phyloP scores from a whole-genome alignment of 1,140 invertebrate genomes.

The Trachelipus rathkii region DNA sequence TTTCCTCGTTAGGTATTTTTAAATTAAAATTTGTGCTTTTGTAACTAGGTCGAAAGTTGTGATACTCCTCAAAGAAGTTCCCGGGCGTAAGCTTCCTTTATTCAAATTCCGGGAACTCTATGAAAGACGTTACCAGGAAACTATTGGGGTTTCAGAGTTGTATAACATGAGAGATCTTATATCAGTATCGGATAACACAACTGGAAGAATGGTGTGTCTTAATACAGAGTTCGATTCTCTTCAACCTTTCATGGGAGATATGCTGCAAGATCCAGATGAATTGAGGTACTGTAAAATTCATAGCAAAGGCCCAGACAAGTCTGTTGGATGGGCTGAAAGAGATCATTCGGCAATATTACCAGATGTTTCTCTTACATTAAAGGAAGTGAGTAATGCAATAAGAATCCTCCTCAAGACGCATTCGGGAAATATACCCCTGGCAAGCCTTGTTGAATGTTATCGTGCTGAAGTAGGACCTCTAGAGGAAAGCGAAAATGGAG shows the following conservation, averaged over 20 bases:
- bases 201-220: slow-evolving; percentile 62
- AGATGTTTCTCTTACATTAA: slow-evolving; percentile 65
- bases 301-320: slow-evolving; percentile 48
- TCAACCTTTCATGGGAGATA: slow-evolving; percentile 50
- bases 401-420: slow-evolving; percentile 65
- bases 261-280: slow-evolving; percentile 52
- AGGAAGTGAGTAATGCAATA: slow-evolving; percentile 61
- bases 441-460: slow-evolving; percentile 74
- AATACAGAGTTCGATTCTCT: slow-evolving; percentile 46
- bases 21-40: slow-evolving; percentile 38
- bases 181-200: slow-evolving; percentile 41
- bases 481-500: slow-evolving; percentile 60
- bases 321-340: slow-evolving; percentile 69
- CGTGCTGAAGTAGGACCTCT: slow-evolving; percentile 64
- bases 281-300: slow-evolving; percentile 61
- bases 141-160: slow-evolving; percentile 72
- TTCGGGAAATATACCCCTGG: slow-evolving; percentile 64
- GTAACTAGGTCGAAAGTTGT: slow-evolving; percentile 56
- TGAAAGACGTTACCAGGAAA: slow-evolving; percentile 73
- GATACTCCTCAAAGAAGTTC: slow-evolving; percentile 63
- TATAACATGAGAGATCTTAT: slow-evolving; percentile 49
- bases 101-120: slow-evolving; percentile 82
- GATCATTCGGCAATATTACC: slow-evolving; percentile 64
- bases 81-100: slow-evolving; percentile 68
- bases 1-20: slow-evolving; percentile 19